Evolutionary conservation across 2,888 invertebrate genomes (phyloP).

Genomic region (Anaspis maculata): DNA sequence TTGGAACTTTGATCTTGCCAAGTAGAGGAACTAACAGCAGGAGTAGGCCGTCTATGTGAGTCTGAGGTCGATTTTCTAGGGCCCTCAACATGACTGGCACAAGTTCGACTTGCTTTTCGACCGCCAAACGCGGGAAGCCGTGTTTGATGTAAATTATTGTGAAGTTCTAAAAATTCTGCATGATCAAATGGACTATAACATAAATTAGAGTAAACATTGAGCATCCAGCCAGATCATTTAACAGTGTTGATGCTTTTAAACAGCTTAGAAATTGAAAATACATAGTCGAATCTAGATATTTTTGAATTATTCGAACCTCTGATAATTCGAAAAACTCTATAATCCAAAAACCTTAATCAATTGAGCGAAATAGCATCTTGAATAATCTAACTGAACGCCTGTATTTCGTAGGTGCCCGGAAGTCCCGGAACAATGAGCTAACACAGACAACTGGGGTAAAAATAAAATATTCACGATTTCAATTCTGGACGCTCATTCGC

Average conservation of each 20-base stretch:
- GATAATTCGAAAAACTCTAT: too few relatives aligned
- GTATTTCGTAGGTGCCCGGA: too few relatives aligned
- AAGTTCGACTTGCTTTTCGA: constrained; percentile 65
- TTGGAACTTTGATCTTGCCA: constrained; percentile 60
- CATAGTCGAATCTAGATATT: too few relatives aligned
- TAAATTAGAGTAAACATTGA: too few relatives aligned
- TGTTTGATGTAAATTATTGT: constrained; percentile 88
- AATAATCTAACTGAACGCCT: too few relatives aligned
- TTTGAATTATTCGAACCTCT: too few relatives aligned
- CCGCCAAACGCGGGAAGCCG: constrained; percentile 76
- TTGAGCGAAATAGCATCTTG: too few relatives aligned
- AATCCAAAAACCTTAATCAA: too few relatives aligned
- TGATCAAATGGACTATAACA: constrained; percentile 2
- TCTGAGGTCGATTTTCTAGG: constrained; percentile 69
- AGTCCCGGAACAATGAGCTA: too few relatives aligned
- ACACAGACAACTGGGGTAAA: too few relatives aligned
- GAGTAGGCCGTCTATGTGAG: constrained; percentile 80
- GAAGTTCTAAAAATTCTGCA: constrained; percentile 66
- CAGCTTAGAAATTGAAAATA: background rate
- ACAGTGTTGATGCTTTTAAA: constrained; percentile 2
- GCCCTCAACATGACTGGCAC: constrained; percentile 69
- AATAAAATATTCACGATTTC: too few relatives aligned
- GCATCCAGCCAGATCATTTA: constrained; percentile 2
- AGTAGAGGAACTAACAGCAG: constrained; percentile 73
- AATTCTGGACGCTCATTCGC: too few relatives aligned